Evolutionary conservation across 1,140 invertebrate species (phyloP).

Genomic region (Diabrotica virgifera): DNA sequence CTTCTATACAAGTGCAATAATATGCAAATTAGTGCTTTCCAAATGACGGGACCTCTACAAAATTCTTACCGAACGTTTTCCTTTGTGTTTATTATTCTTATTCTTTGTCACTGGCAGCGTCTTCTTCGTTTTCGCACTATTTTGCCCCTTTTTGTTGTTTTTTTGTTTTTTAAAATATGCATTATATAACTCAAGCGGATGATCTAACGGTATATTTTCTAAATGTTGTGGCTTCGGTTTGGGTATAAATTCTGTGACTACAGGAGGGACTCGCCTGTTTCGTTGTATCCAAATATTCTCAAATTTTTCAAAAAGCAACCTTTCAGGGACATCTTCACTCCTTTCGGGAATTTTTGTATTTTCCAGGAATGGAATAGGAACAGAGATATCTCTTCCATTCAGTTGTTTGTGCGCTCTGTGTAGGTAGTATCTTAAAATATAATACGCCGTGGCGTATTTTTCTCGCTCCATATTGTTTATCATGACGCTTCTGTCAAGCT

Average conservation of each 20-base stretch:
- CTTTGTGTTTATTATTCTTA: no score
- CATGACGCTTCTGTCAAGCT: slow-evolving; percentile 27
- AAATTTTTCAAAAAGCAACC: slow-evolving; percentile 31
- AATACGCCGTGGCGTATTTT: slow-evolving; percentile 26
- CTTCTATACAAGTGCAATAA: no score
- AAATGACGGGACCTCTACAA: no score
- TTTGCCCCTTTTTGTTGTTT: slow-evolving; percentile 4
- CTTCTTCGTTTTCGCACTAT: slow-evolving; percentile 1
- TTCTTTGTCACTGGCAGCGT: background rate
- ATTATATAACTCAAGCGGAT: slow-evolving; percentile 6
- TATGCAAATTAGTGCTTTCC: no score
- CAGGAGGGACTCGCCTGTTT: slow-evolving; percentile 17
- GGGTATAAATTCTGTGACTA: background rate
- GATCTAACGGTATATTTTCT: slow-evolving; percentile 8
- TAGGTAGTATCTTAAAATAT: slow-evolving; percentile 24
- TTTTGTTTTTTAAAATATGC: slow-evolving; percentile 23
- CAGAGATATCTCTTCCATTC: slow-evolving; percentile 4
- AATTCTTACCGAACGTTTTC: no score
- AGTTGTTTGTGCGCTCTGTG: slow-evolving; percentile 23
- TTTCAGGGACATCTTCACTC: slow-evolving; percentile 12
- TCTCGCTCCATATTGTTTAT: slow-evolving; percentile 25
- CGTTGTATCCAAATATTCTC: slow-evolving; percentile 30
- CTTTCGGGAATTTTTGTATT: slow-evolving; percentile 6
- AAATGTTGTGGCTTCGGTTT: slow-evolving; percentile 13
- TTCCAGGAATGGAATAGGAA: background rate